Evolutionary conservation across 1,140 invertebrate genomes (phyloP), one percentile per base, ranked within the genome.

Genomic region (Vanessa atalanta): DNA sequence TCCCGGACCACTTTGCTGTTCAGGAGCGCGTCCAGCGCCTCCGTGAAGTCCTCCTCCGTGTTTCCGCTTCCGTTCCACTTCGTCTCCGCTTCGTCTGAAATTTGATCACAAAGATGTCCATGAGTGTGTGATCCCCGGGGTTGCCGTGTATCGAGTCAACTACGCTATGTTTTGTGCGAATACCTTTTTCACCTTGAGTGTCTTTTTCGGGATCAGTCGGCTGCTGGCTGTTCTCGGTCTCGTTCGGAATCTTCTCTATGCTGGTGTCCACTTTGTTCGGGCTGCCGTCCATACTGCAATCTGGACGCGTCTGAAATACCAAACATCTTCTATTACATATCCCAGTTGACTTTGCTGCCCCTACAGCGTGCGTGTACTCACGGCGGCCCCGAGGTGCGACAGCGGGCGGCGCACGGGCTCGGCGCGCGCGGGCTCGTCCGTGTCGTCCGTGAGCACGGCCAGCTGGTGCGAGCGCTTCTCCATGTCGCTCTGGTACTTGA

Each of bases 401-500:
- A 57, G 43, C 11, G 64, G 20, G 43, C 47, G 47, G 15, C 26
- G 57, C 12, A 65, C 66, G 26, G 61, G 57, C 20, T 31, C 26
- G 67, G 63, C 60, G 13, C 60, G 50, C 0, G 77, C 66, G n/a
- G 84, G 83, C 64, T 84, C 93, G 74, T 95, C 95, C 68, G 95
- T 94, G 61, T 97, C 97, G 79, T 98, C 98, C 0, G 97, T 98
- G 72, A 99, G 94, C 69, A 98, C 97, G 0, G 97, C 95, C 75
- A 99, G 93, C 87, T 99, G 98, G 83, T 98, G 96, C 23, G 96
- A 95, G 26, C 98, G 95, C 89, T 99, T 99, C 83, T 99, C 98
- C 73, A 97, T 89, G 91, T 98, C 97, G 82, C 97, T 98, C 88
- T 99, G 97, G 93, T 98, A 99, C 86, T 99, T 99, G 75, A 99